Evolutionary conservation across 2,797 vertebrate species (phyloP), one percentile per base, ranked within the genome.

Genomic region (Orestias chungarensis): DNA sequence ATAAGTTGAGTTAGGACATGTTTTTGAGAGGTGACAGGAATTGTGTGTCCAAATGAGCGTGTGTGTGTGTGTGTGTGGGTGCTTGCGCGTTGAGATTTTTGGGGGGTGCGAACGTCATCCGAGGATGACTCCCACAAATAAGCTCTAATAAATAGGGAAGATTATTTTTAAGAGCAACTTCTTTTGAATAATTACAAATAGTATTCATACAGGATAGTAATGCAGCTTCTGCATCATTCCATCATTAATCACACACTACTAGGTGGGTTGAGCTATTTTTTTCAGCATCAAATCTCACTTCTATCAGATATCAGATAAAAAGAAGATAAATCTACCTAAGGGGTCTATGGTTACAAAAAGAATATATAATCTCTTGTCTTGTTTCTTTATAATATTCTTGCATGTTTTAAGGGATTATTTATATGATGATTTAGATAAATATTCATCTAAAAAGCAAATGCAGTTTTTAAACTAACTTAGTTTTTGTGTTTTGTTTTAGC

Each of bases 1-100:
- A 91, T 91, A 84, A 88, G 86, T 78, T 85, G 81, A 86, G 85
- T 77, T 69, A 68, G 79, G 80, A 88, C 84, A 82, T 89, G 86
- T 86, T 88, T 79, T 83, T 74, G 68, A 80, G 71, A 64, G 71
- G 64, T 71, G 67, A 66, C 78, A 54, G 20, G 43, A 80, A 69
- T 64, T 3, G 18, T 9, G 64, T 76, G 55, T 52, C 23, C 75
- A 25, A n/a, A 33, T 29, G 43, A 46, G n/a, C 27, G 72, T 49
- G 33, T 35, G 70, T 57, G 75, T 31, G 72, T 49, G 33, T 35
- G 70, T 57, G 75, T 2, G 50, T 79, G 65, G 33, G n/a, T 71
- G 70, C 61, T 23, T 27, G 25, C 54, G 52, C 66, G 64, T 68
- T 47, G 68, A 69, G 68, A 14, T 25, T 35, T 62, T 25, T 20